These are phyloP conservation scores for Macrosteles quadrilineatus DNA, from an alignment of 1,140 invertebrate genomes.

Conservation along the genomic window DNA sequence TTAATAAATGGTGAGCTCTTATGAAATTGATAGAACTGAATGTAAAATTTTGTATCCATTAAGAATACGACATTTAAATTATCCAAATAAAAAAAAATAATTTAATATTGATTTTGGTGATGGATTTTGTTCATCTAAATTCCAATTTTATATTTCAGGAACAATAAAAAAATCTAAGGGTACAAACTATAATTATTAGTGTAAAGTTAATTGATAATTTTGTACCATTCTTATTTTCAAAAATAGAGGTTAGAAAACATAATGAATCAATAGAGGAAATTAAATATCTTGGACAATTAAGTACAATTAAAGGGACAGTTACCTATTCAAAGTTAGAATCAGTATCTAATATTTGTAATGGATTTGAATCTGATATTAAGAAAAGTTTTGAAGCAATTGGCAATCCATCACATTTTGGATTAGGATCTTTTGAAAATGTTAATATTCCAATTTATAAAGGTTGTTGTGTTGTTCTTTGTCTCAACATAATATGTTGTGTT, in stretches of 20 bases:
- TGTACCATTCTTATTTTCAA: conserved; percentile 17
- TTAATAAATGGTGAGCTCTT: no score
- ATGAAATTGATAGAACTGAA: no score
- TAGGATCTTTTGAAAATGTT: background rate
- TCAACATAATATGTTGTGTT: no score
- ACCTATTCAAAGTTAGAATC: background rate
- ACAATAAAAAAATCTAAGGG: background rate
- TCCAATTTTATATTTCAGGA: conserved; percentile 14
- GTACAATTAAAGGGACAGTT: background rate
- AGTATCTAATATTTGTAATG: background rate
- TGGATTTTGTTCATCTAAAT: background rate
- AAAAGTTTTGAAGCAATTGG: conserved; percentile 10
- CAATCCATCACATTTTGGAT: background rate
- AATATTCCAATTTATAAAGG: background rate
- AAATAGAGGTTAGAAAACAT: conserved; percentile 1
- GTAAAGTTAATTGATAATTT: background rate
- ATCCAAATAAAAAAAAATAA: no score
- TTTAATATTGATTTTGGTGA: conserved; percentile 5
- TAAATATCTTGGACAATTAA: background rate
- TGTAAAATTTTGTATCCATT: no score
- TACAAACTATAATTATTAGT: background rate
- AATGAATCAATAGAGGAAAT: background rate
- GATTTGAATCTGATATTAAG: background rate
- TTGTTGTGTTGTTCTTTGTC: background rate
- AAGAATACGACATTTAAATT: no score